A percentile compares a stretch with the other conserved stretches of the same genome.
These are phyloP conservation scores for Abrostola triplasia DNA, from an alignment of 2,888 invertebrate species.

Conservation along the genomic window DNA sequence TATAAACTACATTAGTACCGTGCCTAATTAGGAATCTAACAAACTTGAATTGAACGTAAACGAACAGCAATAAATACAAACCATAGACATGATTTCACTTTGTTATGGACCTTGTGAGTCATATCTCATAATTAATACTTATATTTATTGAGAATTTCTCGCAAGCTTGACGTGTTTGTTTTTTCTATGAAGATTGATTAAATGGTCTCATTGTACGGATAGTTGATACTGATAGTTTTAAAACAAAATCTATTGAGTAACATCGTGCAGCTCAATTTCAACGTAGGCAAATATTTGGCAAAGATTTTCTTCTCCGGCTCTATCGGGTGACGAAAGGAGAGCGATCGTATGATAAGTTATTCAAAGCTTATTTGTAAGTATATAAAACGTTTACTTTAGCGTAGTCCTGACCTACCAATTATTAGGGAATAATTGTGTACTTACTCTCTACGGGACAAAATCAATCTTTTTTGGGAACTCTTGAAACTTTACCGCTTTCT, in stretches of 20 bases:
- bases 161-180: slow-evolving; percentile 17
- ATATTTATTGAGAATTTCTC: slow-evolving; percentile 24
- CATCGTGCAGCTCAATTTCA: slow-evolving; percentile 12
- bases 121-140: slow-evolving; percentile 39
- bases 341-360: slow-evolving; percentile 5
- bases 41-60: slow-evolving; percentile 45
- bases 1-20: slow-evolving; percentile 69
- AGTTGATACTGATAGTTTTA: slow-evolving; percentile 11
- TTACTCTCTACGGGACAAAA: no score
- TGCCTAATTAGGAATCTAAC: slow-evolving; percentile 66
- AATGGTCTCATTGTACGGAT: slow-evolving; percentile 5
- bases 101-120: slow-evolving; percentile 49
- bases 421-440: not conserved
- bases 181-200: slow-evolving; percentile 1
- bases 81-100: slow-evolving; percentile 52
- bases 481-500: slow-evolving; percentile 10
- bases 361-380: not conserved
- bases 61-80: slow-evolving; percentile 45
- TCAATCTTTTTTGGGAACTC: not conserved
- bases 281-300: slow-evolving; percentile 28
- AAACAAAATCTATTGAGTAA: slow-evolving; percentile 10
- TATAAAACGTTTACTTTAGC: not conserved
- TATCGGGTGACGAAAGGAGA: slow-evolving; percentile 12
- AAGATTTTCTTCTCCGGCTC: slow-evolving; percentile 1
- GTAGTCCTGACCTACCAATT: not conserved